Conservation (phyloP, 2,888 invertebrate genomes). For the Campoletis raptor region DNA sequence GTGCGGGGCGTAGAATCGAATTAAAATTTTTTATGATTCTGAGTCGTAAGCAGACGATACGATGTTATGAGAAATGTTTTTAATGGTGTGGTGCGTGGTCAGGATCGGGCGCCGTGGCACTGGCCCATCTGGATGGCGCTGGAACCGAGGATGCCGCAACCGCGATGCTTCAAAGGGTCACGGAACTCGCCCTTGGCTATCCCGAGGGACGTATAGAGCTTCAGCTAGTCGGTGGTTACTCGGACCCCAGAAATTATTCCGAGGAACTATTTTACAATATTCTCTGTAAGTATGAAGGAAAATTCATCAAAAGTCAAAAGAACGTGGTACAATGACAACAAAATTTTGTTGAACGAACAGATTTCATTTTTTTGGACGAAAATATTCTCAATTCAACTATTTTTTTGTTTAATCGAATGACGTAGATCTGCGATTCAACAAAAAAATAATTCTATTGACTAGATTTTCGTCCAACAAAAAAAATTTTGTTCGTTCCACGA, state of each 20-base stretch:
- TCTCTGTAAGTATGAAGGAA: constrained; percentile 90
- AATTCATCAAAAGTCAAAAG: too few relatives aligned
- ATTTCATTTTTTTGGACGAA: too few relatives aligned
- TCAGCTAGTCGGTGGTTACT: constrained; percentile 96
- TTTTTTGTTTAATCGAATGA: too few relatives aligned
- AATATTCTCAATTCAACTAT: too few relatives aligned
- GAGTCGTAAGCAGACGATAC: neutral
- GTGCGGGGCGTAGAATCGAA: neutral
- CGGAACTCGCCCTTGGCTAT: constrained; percentile 93
- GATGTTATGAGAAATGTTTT: neutral
- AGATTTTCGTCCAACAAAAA: too few relatives aligned
- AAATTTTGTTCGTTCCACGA: too few relatives aligned
- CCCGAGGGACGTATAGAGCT: constrained; percentile 96
- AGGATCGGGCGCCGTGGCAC: constrained; percentile 95
- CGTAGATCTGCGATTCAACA: too few relatives aligned
- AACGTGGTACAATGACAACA: too few relatives aligned
- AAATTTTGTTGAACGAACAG: too few relatives aligned
- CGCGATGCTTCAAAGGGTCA: constrained; percentile 94
- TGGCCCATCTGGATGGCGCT: constrained; percentile 94
- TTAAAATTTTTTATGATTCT: neutral
- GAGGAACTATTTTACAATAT: constrained; percentile 96
- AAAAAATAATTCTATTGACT: too few relatives aligned
- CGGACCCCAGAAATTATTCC: constrained; percentile 94
- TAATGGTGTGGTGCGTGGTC: constrained; percentile 57
- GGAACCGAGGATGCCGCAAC: constrained; percentile 94